Evolutionary conservation across 2,113 vertebrate species (phyloP).

Genomic region (Pyxicephalus adspersus): DNA sequence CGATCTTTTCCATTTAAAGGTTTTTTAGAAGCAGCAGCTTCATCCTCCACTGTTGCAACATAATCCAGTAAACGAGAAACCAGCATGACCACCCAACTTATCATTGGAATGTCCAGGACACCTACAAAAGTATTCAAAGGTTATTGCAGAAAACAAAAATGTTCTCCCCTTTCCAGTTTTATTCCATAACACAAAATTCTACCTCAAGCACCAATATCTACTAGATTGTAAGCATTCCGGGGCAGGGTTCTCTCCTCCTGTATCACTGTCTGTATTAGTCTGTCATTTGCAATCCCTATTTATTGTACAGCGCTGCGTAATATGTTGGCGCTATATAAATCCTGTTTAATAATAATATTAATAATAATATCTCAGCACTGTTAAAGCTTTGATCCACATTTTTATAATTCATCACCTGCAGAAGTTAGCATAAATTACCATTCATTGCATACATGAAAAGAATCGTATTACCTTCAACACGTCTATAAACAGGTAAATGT

Average conservation of each 20-base stretch:
- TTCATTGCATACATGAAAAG: background rate
- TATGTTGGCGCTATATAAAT: no score
- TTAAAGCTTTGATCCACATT: background rate
- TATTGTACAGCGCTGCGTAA: no score
- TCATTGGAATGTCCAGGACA: constrained; percentile 96
- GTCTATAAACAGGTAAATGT: constrained; percentile 77
- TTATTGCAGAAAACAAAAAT: no score
- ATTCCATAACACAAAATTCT: no score
- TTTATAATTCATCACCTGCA: no score
- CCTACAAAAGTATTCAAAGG: constrained; percentile 70
- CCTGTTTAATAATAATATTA: no score
- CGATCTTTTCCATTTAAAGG: constrained; percentile 91
- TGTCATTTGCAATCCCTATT: no score
- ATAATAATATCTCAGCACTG: background rate
- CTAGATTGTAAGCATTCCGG: no score
- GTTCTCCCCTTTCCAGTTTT: no score
- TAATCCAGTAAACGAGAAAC: constrained; percentile 95
- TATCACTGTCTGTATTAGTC: no score
- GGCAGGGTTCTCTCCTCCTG: no score
- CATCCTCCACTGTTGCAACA: constrained; percentile 95
- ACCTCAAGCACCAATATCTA: background rate
- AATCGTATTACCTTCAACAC: constrained; percentile 82
- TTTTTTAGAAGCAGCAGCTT: constrained; percentile 90
- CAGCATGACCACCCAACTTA: constrained; percentile 99
- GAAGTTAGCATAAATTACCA: background rate